Evolutionary conservation across 2,113 vertebrate species (phyloP), one percentile per base, ranked within the genome.

Genomic region (Amblyopsis rosae): DNA sequence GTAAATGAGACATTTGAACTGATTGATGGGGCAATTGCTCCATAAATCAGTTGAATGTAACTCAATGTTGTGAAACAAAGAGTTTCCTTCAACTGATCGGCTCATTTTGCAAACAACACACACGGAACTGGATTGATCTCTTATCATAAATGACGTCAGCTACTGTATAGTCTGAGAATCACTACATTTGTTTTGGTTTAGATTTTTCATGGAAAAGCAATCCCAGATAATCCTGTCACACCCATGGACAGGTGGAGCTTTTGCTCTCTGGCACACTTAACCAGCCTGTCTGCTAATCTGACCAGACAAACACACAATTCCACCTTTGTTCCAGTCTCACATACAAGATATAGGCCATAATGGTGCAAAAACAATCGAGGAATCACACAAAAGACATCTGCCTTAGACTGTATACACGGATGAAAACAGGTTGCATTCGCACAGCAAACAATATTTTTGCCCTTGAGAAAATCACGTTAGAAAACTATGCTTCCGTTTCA

Each of bases 261-360:
- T 59, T 50, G 11, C 17, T 48, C 45, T 68, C 50, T 70, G 68
- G 59, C 67, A 70, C 68, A 70, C 50, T 61, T 67, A 26, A 26
- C 49, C 57, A 17, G 59, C 11, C 62, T 50, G 46, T 12, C 65
- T 59, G 54, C 46, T 68, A 68, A 63, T 68, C 59, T 68, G 51
- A 62, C 55, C 35, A 41, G 51, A 12, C 33, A 19, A 19, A 9
- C n/a, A 5, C 63, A 61, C 15, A 67, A 53, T 47, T 48, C 50
- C 45, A 55, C 35, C 57, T 54, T 53, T 3, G 48, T 54, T 73
- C 63, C 16, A 11, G 26, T 47, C 8, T 26, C 15, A 67, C 6
- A 26, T 26, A 26, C 17, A 9, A 35, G 46, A 13, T 4, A 16
- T 41, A 41, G 6, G 41, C 51, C 58, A 35, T 51, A 48, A 12